A percentile compares a stretch with the other conserved stretches of the same genome.
phyloP scores from a whole-genome alignment of 2,888 invertebrate genomes.

The Rambutsinella grinnellia region DNA sequence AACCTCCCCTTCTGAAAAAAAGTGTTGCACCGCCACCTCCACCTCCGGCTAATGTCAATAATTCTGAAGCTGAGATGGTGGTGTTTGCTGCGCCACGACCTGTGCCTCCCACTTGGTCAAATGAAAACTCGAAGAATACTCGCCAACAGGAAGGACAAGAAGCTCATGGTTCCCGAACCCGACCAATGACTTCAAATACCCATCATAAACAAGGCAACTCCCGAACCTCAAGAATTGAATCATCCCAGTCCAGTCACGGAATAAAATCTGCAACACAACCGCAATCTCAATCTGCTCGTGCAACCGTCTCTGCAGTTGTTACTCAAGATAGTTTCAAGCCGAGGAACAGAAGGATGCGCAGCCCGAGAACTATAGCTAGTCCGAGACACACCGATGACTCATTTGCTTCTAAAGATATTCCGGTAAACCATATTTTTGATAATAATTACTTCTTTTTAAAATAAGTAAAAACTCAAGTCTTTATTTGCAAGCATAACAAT shows the following conservation, averaged over 20 bases:
- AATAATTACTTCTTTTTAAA: not conserved
- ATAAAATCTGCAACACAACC: conserved; percentile 2
- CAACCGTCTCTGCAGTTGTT: no score
- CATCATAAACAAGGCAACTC: no score
- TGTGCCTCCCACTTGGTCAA: not conserved
- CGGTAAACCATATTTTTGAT: conserved; percentile 17
- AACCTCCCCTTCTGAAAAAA: conserved; percentile 32
- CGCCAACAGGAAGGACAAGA: not conserved
- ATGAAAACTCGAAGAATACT: not conserved
- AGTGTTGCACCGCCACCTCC: conserved; percentile 1
- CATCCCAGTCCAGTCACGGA: not conserved
- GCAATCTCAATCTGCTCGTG: not conserved
- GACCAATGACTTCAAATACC: conserved; percentile 5
- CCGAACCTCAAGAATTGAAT: not conserved
- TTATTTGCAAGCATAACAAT: conserved; percentile 2
- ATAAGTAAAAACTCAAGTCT: not conserved
- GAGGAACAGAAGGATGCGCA: conserved; percentile 25
- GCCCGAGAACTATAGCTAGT: conserved; percentile 28
- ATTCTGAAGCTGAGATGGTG: not conserved
- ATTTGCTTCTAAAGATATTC: not conserved
- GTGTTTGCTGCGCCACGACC: not conserved
- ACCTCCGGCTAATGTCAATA: not conserved
- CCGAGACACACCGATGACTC: not conserved
- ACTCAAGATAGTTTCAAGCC: conserved; percentile 31
- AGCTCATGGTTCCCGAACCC: not conserved